These are phyloP conservation scores for Laticauda laticaudata DNA, from an alignment of 2,113 vertebrate species.

Conservation along the genomic window DNA sequence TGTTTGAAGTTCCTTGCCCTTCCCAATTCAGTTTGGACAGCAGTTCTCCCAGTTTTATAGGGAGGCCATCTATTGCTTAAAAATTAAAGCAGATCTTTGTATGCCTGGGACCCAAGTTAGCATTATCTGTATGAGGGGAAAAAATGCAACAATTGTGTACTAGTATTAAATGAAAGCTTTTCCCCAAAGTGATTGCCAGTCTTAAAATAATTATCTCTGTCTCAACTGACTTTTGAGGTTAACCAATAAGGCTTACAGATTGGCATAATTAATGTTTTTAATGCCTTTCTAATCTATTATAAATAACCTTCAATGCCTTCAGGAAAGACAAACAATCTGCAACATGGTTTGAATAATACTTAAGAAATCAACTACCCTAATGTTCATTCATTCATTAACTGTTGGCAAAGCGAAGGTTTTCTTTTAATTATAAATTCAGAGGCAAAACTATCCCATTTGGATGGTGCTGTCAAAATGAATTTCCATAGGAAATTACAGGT, in stretches of 20 bases:
- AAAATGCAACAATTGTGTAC: background rate
- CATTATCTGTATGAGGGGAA: background rate
- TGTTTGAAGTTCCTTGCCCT: background rate
- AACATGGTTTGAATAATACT: background rate
- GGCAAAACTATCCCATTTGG: background rate
- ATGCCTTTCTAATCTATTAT: background rate
- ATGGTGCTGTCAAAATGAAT: conserved; percentile 24
- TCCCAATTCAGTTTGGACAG: background rate
- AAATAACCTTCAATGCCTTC: background rate
- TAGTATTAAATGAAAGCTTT: background rate
- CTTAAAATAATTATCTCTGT: background rate
- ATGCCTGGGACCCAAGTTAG: background rate
- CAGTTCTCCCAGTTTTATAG: background rate
- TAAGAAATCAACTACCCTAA: background rate
- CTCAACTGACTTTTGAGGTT: background rate
- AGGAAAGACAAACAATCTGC: background rate
- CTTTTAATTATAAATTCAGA: conserved; percentile 11
- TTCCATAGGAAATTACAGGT: conserved; percentile 2
- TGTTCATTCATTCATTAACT: conserved; percentile 16
- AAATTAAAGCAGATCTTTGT: background rate
- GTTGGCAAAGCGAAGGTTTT: conserved; percentile 14
- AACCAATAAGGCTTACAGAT: background rate
- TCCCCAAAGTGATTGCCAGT: background rate
- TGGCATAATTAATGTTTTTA: background rate
- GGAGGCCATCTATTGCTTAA: background rate